phyloP scores from a whole-genome alignment of 2,113 vertebrate genomes.

The Ptyas mucosa region DNA sequence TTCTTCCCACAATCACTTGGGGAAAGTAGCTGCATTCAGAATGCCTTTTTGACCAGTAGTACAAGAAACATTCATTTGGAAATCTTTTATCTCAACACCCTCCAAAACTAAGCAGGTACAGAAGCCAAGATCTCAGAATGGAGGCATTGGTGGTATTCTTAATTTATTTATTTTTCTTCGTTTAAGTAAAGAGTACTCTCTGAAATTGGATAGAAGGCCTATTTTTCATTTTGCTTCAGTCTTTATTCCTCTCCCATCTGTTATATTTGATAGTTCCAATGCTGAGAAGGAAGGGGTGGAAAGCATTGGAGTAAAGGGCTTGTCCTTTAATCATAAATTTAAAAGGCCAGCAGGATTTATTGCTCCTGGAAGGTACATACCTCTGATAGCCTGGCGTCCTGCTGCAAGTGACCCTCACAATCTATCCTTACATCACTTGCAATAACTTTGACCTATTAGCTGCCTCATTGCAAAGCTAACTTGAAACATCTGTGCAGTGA shows the following conservation, averaged over 20 bases:
- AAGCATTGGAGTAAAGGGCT: not conserved
- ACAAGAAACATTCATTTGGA: not conserved
- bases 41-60: not conserved
- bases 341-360: not conserved
- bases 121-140: slow-evolving; percentile 9
- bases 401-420: slow-evolving; percentile 33
- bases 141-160: not conserved
- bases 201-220: slow-evolving; percentile 20
- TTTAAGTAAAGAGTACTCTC: not conserved
- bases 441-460: slow-evolving; percentile 51
- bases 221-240: slow-evolving; percentile 32
- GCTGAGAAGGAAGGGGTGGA: not conserved
- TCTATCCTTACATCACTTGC: slow-evolving; percentile 33
- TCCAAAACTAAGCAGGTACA: not conserved
- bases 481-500: slow-evolving; percentile 41
- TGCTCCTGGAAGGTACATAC: slow-evolving; percentile 21
- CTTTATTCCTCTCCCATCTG: slow-evolving; percentile 29
- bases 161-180: not conserved
- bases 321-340: slow-evolving; percentile 4
- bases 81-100: not conserved
- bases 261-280: slow-evolving; percentile 25
- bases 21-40: not conserved
- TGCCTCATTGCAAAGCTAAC: slow-evolving; percentile 10
- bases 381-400: not conserved
- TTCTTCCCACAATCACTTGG: not conserved